These are phyloP conservation scores for Acanthosepion lycidas DNA, from an alignment of 2,888 invertebrate genomes.

Conservation along the genomic window DNA sequence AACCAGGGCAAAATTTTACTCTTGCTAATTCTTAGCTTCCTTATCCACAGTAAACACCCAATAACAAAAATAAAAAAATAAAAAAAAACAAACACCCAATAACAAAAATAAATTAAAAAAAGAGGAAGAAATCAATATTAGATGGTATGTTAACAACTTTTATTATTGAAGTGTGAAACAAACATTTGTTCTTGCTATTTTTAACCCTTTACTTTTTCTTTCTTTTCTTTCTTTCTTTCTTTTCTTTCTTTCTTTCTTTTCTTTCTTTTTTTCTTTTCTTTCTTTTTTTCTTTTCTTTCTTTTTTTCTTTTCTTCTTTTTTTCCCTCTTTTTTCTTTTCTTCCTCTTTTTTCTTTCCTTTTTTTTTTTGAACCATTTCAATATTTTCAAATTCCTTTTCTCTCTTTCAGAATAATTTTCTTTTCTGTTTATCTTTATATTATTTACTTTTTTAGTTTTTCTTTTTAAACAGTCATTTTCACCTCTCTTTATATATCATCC, in stretches of 20 bases:
- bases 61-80: too few relatives aligned
- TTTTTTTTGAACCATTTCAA: neutral
- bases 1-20: too few relatives aligned
- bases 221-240: too few relatives aligned
- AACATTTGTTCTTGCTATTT: neutral
- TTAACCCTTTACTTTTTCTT: neutral
- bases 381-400: neutral
- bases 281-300: neutral
- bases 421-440: neutral
- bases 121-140: too few relatives aligned
- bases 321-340: neutral
- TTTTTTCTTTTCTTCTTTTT: neutral
- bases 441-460: neutral
- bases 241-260: neutral
- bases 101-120: too few relatives aligned
- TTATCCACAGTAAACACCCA: too few relatives aligned
- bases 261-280: neutral
- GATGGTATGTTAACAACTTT: too few relatives aligned
- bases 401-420: neutral
- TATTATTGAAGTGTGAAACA: too few relatives aligned
- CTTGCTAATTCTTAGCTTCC: too few relatives aligned
- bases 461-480: too few relatives aligned
- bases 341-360: neutral
- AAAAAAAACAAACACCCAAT: too few relatives aligned
- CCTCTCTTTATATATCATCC: neutral